Conservation (phyloP, 2,888 invertebrate genomes). For the Dryocosmus kuriphilus region DNA sequence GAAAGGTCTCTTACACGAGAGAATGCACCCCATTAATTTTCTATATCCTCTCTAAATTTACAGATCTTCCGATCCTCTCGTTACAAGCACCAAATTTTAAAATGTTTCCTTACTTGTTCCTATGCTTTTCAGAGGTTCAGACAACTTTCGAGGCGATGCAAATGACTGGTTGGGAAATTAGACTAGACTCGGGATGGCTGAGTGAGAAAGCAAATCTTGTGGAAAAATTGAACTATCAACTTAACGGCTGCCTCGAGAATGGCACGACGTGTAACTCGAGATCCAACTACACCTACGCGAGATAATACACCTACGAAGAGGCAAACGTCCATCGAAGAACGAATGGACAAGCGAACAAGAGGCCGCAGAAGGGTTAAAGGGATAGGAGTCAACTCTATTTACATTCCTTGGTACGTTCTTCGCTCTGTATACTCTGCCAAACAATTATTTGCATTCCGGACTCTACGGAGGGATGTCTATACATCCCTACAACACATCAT, state of each 20-base stretch:
- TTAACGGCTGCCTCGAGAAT: conserved; percentile 49
- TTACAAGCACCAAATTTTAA: background rate
- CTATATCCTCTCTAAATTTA: conserved; percentile 22
- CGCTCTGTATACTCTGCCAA: conserved; percentile 63
- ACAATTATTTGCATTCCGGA: conserved; percentile 74
- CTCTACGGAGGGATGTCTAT: conserved; percentile 56
- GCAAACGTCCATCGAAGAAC: conserved; percentile 44
- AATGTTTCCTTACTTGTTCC: background rate
- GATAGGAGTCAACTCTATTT: conserved; percentile 69
- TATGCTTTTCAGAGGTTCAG: background rate
- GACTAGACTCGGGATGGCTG: background rate
- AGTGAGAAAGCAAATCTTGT: conserved; percentile 7
- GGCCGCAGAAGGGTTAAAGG: conserved; percentile 46
- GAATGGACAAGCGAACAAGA: conserved; percentile 48
- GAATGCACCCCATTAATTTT: conserved; percentile 1
- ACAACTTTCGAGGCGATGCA: background rate
- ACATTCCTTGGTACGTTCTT: conserved; percentile 68
- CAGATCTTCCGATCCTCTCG: background rate
- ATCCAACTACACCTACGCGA: conserved; percentile 47
- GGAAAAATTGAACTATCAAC: conserved; percentile 14
- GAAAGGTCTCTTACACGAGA: conserved; percentile 19
- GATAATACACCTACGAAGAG: conserved; percentile 42
- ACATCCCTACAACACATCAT: background rate
- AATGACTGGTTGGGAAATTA: conserved; percentile 13
- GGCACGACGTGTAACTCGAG: conserved; percentile 58